Percentiles rank a stretch among this genome's conserved stretches.
Evolutionary conservation across 2,113 vertebrate species (phyloP).

Genomic region (Gavia stellata): DNA sequence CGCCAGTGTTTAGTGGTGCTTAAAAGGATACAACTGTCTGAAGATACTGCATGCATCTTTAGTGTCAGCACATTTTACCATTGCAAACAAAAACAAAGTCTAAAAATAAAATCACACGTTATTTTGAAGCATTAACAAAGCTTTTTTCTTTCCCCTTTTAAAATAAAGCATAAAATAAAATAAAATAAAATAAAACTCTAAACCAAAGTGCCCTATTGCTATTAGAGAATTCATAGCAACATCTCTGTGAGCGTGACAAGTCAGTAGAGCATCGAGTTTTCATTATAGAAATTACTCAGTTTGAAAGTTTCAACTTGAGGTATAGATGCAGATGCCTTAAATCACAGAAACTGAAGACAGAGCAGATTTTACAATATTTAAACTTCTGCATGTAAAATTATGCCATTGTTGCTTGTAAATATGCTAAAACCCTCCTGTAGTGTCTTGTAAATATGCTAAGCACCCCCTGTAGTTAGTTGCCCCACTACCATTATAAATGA

Average conservation of each 20-base stretch:
- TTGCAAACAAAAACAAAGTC: neutral
- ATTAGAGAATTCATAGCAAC: neutral
- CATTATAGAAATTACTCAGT: neutral
- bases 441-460: conserved; percentile 59
- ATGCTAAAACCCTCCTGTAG: conserved; percentile 55
- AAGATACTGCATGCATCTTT: neutral
- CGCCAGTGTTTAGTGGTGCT: neutral
- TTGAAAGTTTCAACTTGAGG: neutral
- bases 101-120: neutral
- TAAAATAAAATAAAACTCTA: neutral
- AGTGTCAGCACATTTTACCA: neutral
- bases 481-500: neutral
- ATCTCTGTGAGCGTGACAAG: neutral
- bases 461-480: conserved; percentile 35
- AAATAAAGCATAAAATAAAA: neutral
- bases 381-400: conserved; percentile 36
- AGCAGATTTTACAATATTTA: conserved; percentile 32
- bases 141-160: neutral
- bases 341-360: neutral
- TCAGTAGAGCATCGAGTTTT: neutral
- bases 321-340: neutral
- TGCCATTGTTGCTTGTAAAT: conserved; percentile 51
- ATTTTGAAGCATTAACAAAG: neutral
- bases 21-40: neutral
- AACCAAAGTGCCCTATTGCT: neutral